Percentiles rank a stretch among this genome's conserved stretches.
phyloP scores from a whole-genome alignment of 2,113 vertebrate species.

The Otus sunia region DNA sequence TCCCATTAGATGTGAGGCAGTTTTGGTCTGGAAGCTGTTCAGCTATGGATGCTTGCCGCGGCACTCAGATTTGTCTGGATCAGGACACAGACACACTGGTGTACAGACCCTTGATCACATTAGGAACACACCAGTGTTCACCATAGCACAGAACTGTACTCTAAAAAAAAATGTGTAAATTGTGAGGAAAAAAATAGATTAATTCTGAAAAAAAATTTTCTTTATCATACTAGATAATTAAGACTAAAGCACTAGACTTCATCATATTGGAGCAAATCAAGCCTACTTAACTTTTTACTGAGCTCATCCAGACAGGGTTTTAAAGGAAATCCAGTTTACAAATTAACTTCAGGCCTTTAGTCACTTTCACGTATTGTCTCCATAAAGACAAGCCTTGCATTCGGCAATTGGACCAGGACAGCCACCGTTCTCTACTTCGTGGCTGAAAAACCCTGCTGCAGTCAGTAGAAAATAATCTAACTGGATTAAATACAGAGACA shows the following conservation, averaged over 20 bases:
- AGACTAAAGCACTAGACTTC: background rate
- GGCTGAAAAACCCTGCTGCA: background rate
- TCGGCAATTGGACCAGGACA: background rate
- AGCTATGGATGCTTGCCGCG: rapidly evolving
- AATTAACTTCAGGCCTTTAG: background rate
- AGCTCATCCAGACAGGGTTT: background rate
- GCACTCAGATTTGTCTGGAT: background rate
- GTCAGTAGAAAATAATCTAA: background rate
- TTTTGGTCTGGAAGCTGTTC: background rate
- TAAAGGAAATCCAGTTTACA: background rate
- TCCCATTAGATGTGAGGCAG: background rate
- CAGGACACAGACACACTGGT: background rate
- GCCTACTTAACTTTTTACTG: background rate
- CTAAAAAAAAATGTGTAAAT: rapidly evolving
- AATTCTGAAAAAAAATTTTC: background rate
- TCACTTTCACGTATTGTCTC: background rate
- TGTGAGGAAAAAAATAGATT: background rate
- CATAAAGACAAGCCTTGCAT: background rate
- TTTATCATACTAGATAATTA: background rate
- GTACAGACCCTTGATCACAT: too few species aligned
- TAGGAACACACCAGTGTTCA: background rate
- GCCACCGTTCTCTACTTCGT: background rate
- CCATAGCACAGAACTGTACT: background rate
- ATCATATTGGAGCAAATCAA: background rate
- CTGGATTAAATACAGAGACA: background rate